Evolutionary conservation across 2,113 vertebrate genomes (phyloP).

Genomic region (Setophaga kirtlandii): DNA sequence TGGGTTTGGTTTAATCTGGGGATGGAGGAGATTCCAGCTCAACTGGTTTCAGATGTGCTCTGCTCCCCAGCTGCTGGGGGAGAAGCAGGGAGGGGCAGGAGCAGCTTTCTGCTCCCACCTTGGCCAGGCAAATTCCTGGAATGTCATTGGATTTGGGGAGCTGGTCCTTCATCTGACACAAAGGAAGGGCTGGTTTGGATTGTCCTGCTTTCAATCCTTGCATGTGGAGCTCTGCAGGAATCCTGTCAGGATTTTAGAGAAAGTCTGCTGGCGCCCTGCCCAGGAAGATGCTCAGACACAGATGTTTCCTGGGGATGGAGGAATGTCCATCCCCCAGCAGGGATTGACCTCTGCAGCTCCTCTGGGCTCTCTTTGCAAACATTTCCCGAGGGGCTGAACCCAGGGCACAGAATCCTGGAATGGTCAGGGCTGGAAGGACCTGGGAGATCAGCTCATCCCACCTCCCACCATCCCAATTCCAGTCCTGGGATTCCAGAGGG

Average conservation of each 20-base stretch:
- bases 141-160: fast-evolving
- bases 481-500: not conserved
- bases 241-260: not conserved
- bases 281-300: not conserved
- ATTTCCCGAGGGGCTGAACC: not conserved
- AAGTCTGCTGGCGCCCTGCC: not conserved
- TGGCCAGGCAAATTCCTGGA: not conserved
- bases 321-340: not conserved
- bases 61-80: not conserved
- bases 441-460: not conserved
- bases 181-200: not conserved
- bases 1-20: not conserved
- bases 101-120: not conserved
- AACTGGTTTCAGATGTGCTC: slow-evolving; percentile 21
- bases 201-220: not conserved
- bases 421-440: not conserved
- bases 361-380: not conserved
- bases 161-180: not conserved
- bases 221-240: not conserved
- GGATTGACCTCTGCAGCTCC: not conserved
- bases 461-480: not conserved
- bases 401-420: not conserved
- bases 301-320: not conserved
- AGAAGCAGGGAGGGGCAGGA: not conserved
- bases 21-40: slow-evolving; percentile 22